A percentile compares a stretch with the other conserved stretches of the same genome.
These are phyloP conservation scores for Phalera bucephala DNA, from an alignment of 2,888 invertebrate species.

Conservation along the genomic window DNA sequence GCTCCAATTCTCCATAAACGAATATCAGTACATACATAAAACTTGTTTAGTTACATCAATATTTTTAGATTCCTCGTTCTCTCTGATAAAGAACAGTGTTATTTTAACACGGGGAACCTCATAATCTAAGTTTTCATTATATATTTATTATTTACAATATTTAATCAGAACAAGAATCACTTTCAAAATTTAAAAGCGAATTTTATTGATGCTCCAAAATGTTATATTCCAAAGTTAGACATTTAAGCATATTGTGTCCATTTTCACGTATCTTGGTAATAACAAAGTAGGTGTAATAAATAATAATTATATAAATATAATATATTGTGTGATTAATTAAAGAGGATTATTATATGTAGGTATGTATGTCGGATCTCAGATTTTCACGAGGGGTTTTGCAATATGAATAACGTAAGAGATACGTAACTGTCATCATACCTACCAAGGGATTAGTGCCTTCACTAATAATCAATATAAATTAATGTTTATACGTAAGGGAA, in stretches of 20 bases:
- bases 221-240: conserved; percentile 7
- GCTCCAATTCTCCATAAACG: conserved; percentile 49
- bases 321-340: neutral
- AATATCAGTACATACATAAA: too few species aligned
- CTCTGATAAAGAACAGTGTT: too few species aligned
- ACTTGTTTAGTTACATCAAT: too few species aligned
- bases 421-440: conserved; percentile 4
- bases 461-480: too few species aligned
- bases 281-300: neutral
- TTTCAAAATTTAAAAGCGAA: neutral
- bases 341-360: neutral
- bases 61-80: too few species aligned
- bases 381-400: conserved; percentile 18
- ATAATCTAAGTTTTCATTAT: too few species aligned
- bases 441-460: conserved; percentile 11
- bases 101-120: too few species aligned
- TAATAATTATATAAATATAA: neutral
- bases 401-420: conserved; percentile 12
- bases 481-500: conserved; percentile 4
- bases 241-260: conserved; percentile 2
- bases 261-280: neutral
- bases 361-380: conserved; percentile 30
- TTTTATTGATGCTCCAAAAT: conserved; percentile 6
- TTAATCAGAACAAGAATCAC: too few species aligned
- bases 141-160: too few species aligned